Evolutionary conservation across 2,113 vertebrate species (phyloP).

Genomic region (Columbina picui): DNA sequence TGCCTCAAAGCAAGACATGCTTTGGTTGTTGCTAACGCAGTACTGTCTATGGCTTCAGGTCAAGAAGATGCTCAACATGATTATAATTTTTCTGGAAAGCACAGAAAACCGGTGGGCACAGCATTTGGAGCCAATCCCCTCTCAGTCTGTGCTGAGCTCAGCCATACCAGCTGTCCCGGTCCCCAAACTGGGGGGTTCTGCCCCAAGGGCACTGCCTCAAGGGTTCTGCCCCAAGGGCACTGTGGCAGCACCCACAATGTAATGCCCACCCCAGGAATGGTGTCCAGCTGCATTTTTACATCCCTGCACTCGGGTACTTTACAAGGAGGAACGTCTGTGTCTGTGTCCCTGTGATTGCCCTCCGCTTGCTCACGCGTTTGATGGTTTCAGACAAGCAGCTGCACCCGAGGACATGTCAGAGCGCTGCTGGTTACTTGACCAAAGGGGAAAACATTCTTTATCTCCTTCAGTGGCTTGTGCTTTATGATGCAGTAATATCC

Average conservation of each 20-base stretch:
- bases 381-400: slow-evolving; percentile 73
- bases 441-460: slow-evolving; percentile 38
- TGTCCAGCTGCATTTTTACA: neutral
- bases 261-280: neutral
- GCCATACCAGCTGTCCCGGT: accelerated
- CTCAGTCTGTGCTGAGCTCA: neutral
- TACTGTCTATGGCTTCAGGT: neutral
- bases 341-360: slow-evolving; percentile 53
- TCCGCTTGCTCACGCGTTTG: neutral
- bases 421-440: slow-evolving; percentile 27
- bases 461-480: slow-evolving; percentile 26
- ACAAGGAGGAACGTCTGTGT: neutral
- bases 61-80: accelerated
- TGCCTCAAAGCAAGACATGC: neutral
- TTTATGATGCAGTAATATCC: slow-evolving; percentile 23
- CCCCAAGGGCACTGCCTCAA: too few relatives aligned
- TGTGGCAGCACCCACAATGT: neutral
- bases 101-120: accelerated
- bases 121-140: neutral
- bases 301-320: neutral
- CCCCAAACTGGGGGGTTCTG: accelerated
- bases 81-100: neutral
- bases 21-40: neutral
- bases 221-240: too few relatives aligned
- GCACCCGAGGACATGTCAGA: slow-evolving; percentile 72